These are phyloP conservation scores for Nasonovia ribisnigri DNA, from an alignment of 2,888 invertebrate species.

Conservation along the genomic window DNA sequence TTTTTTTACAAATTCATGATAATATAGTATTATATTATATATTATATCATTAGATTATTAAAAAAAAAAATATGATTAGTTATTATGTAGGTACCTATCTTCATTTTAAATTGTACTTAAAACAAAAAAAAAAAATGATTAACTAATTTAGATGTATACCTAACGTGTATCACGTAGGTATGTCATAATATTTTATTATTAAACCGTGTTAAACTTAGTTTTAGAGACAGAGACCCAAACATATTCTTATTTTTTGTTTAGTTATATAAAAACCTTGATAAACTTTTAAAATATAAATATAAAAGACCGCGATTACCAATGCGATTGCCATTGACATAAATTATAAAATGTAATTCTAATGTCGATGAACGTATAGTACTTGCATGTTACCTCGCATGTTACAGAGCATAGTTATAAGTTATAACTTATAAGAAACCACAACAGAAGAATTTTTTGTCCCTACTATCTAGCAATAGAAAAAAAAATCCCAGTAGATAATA, in stretches of 20 bases:
- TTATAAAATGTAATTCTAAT: background rate
- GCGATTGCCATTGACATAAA: slow-evolving; percentile 3
- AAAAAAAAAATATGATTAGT: background rate
- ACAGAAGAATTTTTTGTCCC: background rate
- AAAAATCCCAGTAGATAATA: no score
- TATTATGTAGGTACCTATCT: no score
- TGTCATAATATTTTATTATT: background rate
- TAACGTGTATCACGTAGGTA: background rate
- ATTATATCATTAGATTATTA: background rate
- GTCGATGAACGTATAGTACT: background rate
- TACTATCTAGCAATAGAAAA: background rate
- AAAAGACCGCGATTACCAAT: background rate
- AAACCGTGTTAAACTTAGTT: background rate
- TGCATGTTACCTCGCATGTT: background rate
- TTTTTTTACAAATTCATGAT: background rate
- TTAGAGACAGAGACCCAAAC: background rate
- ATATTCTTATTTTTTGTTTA: background rate
- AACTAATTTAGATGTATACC: background rate
- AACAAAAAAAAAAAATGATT: background rate
- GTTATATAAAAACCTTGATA: slow-evolving; percentile 11
- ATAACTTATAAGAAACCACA: background rate
- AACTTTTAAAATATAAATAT: slow-evolving; percentile 3
- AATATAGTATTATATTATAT: slow-evolving; percentile 1
- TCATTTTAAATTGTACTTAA: background rate
- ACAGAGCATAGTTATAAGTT: no score